These are phyloP conservation scores for Gymnothorax reevesii DNA, from an alignment of 2,797 vertebrate species.

Conservation along the genomic window DNA sequence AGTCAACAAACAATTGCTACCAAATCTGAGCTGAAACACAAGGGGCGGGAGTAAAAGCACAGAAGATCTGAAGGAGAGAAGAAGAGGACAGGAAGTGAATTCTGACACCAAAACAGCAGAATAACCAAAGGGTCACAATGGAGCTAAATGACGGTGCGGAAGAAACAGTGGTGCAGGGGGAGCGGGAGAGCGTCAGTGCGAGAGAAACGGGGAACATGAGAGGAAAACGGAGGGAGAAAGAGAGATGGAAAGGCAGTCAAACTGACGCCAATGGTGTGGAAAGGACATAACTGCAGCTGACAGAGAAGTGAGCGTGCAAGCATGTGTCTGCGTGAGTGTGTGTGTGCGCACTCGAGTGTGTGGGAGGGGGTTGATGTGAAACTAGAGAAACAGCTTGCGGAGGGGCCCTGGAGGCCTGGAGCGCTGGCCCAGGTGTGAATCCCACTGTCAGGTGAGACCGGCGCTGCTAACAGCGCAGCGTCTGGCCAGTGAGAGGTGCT, in stretches of 20 bases:
- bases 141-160: neutral
- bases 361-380: neutral
- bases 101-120: neutral
- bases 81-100: neutral
- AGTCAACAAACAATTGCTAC: constrained; percentile 14
- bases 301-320: neutral
- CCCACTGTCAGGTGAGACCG: constrained; percentile 9
- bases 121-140: neutral
- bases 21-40: neutral
- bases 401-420: neutral
- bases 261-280: neutral
- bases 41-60: neutral
- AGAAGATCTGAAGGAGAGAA: neutral
- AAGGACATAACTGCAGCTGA: neutral
- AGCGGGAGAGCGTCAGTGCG: neutral
- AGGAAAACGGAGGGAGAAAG: neutral
- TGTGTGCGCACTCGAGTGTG: neutral
- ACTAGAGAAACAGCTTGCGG: neutral
- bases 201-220: neutral
- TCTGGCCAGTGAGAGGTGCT: neutral
- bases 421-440: constrained; percentile 11
- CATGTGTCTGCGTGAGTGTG: neutral
- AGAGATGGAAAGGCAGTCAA: neutral
- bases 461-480: neutral
- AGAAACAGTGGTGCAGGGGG: neutral